Percentiles rank a stretch among this genome's conserved stretches.
Evolutionary conservation across 23 tunicate species (phyloP).

Genomic region (Styela clava): DNA sequence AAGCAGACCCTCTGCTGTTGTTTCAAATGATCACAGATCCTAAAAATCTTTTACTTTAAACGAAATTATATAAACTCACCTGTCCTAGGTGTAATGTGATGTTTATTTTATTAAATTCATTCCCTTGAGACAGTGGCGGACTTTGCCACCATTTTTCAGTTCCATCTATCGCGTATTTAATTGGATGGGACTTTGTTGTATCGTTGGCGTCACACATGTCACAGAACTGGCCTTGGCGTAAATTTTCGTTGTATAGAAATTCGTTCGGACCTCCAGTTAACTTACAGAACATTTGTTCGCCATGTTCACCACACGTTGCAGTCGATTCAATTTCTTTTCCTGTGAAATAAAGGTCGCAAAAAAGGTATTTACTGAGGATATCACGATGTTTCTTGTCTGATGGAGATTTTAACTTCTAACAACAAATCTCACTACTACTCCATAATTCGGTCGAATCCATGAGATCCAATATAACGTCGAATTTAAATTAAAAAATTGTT

Average conservation of each 20-base stretch:
- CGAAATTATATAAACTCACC: constrained; percentile 61
- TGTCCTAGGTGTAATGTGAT: constrained; percentile 96
- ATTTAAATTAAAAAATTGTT: too few species aligned
- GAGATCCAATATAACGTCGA: too few species aligned
- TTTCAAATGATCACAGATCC: too few species aligned
- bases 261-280: constrained; percentile 96
- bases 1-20: too few species aligned
- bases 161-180: constrained; percentile 94
- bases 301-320: constrained; percentile 84
- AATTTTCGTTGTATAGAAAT: constrained; percentile 38
- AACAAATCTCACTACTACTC: too few species aligned
- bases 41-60: too few species aligned
- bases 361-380: background rate
- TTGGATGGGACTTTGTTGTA: constrained; percentile 67
- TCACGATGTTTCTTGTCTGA: too few species aligned
- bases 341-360: too few species aligned
- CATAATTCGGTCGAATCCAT: too few species aligned
- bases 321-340: constrained; percentile 83
- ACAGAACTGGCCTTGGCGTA: constrained; percentile 83
- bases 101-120: constrained; percentile 81
- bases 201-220: constrained; percentile 65
- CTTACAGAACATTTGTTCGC: constrained; percentile 85
- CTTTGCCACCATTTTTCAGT: constrained; percentile 99
- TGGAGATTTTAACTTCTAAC: too few species aligned
- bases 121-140: constrained; percentile 90